Conservation (phyloP, 2,113 vertebrate species). For the Chionomys nivalis region DNA sequence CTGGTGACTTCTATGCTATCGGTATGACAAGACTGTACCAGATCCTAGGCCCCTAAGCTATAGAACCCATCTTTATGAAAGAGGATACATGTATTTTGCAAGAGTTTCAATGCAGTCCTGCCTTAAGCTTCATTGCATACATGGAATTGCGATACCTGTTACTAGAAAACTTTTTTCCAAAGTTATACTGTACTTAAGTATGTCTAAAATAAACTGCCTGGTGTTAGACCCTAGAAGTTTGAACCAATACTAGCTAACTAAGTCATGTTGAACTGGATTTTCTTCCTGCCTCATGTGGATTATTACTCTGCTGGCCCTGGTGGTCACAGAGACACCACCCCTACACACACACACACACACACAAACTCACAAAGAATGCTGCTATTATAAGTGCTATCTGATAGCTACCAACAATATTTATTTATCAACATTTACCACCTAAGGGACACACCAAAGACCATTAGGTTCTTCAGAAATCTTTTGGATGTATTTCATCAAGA, state of each 20-base stretch:
- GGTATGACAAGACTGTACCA: not conserved
- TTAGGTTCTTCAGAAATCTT: constrained; percentile 37
- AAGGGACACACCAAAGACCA: not conserved
- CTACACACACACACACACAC: not conserved
- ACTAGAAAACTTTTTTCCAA: not conserved
- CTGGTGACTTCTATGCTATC: not conserved
- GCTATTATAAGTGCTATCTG: not conserved
- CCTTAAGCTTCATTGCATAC: not conserved
- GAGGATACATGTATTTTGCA: not conserved
- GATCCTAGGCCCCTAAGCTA: not conserved
- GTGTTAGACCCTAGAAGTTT: not conserved
- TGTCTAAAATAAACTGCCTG: not conserved
- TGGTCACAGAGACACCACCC: too few species aligned
- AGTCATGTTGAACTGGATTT: not conserved
- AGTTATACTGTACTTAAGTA: not conserved
- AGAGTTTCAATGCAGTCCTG: not conserved
- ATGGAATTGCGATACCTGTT: not conserved
- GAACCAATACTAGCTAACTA: not conserved
- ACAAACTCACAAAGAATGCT: constrained; percentile 25
- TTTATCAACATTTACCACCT: not conserved
- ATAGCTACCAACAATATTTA: not conserved
- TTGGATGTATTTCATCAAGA: constrained; percentile 15
- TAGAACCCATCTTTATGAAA: not conserved
- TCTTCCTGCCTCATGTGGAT: not conserved
- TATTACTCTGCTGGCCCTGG: not conserved